Conservation (phyloP, 2,888 invertebrate genomes). For the Erannis defoliaria region DNA sequence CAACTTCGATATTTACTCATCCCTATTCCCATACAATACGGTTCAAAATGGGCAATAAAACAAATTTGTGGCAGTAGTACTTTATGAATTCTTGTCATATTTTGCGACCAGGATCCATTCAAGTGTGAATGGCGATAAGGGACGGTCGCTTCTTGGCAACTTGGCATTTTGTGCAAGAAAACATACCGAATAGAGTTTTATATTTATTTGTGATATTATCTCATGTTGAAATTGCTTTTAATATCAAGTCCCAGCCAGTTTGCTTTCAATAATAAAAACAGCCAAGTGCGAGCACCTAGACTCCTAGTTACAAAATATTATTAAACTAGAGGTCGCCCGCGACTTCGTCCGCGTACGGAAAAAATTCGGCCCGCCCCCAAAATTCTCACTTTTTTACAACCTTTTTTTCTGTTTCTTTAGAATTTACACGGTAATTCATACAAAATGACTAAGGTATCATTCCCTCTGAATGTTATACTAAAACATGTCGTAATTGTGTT, state of each 20-base stretch:
- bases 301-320: no score
- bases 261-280: not conserved
- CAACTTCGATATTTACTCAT: not conserved
- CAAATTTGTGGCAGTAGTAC: not conserved
- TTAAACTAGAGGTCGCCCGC: no score
- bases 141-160: slow-evolving; percentile 37
- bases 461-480: no score
- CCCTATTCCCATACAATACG: slow-evolving; percentile 2
- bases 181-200: not conserved
- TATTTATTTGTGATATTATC: not conserved
- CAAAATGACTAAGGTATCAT: no score
- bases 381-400: no score
- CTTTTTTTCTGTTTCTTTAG: no score
- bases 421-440: no score
- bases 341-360: no score
- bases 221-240: not conserved
- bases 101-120: slow-evolving; percentile 48
- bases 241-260: not conserved
- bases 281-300: no score
- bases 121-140: slow-evolving; percentile 59
- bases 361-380: no score
- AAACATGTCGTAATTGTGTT: no score
- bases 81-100: slow-evolving; percentile 45
- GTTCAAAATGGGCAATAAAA: not conserved
- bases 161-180: not conserved